These are phyloP conservation scores for Zaprionus capensis DNA, from an alignment of 1,140 invertebrate species.

Conservation along the genomic window DNA sequence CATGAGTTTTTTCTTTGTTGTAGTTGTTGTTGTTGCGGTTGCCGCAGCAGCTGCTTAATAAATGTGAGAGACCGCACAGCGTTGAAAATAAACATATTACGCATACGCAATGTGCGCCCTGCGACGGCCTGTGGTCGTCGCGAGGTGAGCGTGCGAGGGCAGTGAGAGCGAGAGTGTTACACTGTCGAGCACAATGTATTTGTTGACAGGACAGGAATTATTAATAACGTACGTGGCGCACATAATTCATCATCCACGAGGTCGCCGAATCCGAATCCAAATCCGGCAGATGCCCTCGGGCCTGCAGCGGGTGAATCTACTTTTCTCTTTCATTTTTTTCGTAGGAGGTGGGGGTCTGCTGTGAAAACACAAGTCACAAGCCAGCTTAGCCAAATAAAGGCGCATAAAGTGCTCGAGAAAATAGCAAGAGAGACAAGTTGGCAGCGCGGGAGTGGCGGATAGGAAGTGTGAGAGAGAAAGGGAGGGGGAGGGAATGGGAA, in stretches of 20 bases:
- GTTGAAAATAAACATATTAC: slow-evolving; percentile 70
- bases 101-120: slow-evolving; percentile 65
- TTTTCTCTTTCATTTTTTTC: slow-evolving; percentile 3
- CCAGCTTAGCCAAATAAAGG: slow-evolving; percentile 69
- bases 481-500: neutral
- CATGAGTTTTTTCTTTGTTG: slow-evolving; percentile 15
- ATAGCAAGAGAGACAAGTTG: neutral
- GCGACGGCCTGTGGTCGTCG: slow-evolving; percentile 2
- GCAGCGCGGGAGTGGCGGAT: slow-evolving; percentile 13
- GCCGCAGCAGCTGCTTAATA: slow-evolving; percentile 56
- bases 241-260: slow-evolving; percentile 75
- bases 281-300: slow-evolving; percentile 23
- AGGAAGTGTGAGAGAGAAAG: slow-evolving; percentile 6
- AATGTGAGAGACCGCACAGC: slow-evolving; percentile 47
- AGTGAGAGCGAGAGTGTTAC: slow-evolving; percentile 15
- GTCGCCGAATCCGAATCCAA: neutral
- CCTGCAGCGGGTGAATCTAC: slow-evolving; percentile 27
- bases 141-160: slow-evolving; percentile 13
- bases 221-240: slow-evolving; percentile 80
- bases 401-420: slow-evolving; percentile 50
- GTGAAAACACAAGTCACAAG: slow-evolving; percentile 75
- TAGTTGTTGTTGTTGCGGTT: slow-evolving; percentile 21
- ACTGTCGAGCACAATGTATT: slow-evolving; percentile 67
- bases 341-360: slow-evolving; percentile 21
- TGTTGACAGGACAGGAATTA: slow-evolving; percentile 80